Percentiles rank a stretch among this genome's conserved stretches.
These are phyloP conservation scores for Strigamia maritima DNA, from an alignment of 2,888 invertebrate genomes.

Conservation along the genomic window DNA sequence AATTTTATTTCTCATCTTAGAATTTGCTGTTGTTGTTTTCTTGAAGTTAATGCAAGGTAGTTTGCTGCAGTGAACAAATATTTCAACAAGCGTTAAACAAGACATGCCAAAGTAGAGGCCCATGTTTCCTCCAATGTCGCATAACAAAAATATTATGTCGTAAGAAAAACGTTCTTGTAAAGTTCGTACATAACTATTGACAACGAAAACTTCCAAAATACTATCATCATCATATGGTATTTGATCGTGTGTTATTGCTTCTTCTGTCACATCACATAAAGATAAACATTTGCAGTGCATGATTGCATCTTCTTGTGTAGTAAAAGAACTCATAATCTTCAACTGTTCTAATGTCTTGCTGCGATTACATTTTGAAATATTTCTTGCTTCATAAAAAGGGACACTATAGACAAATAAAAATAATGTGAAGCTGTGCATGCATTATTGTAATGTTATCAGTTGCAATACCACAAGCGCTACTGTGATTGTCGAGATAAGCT, in stretches of 20 bases:
- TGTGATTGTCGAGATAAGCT: too few species aligned
- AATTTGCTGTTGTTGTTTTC: too few species aligned
- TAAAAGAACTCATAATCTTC: too few species aligned
- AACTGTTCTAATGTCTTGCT: too few species aligned
- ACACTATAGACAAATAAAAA: too few species aligned
- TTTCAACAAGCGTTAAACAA: neutral
- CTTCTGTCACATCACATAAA: neutral
- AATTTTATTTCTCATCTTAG: too few species aligned
- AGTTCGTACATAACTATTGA: neutral
- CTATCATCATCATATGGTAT: neutral
- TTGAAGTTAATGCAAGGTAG: neutral
- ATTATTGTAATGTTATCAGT: too few species aligned
- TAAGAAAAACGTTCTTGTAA: neutral
- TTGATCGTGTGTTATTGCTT: neutral
- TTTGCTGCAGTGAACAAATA: neutral
- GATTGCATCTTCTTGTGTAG: neutral
- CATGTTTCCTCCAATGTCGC: neutral
- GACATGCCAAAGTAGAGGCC: neutral
- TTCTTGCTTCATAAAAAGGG: too few species aligned
- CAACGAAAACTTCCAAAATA: neutral
- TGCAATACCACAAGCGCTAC: too few species aligned
- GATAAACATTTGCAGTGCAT: neutral
- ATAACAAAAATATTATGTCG: neutral
- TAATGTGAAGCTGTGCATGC: too few species aligned
- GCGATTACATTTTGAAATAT: too few species aligned